Conservation (phyloP, 1,140 invertebrate species). For the Drosophila sulfurigaster region DNA sequence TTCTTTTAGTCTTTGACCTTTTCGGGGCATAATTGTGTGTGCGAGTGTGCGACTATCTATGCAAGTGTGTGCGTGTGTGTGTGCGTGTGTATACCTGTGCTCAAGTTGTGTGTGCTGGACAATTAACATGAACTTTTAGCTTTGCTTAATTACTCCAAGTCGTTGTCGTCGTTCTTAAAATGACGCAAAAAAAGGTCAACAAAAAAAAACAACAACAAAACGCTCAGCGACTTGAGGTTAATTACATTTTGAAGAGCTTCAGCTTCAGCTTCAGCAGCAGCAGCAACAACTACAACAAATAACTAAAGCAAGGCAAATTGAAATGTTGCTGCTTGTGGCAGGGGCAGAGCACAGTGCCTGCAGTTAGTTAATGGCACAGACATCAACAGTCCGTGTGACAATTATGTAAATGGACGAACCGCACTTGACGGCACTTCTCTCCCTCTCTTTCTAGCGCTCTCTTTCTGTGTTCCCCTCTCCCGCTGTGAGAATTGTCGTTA, state of each 20-base stretch:
- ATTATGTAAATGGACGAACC: conserved; percentile 76
- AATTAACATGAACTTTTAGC: conserved; percentile 83
- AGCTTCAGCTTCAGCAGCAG: conserved; percentile 30
- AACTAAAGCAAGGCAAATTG: conserved; percentile 65
- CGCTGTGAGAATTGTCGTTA: conserved; percentile 27
- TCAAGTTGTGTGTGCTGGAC: conserved; percentile 57
- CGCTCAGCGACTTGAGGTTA: conserved; percentile 58
- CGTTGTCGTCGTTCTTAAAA: conserved; percentile 74
- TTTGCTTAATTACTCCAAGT: conserved; percentile 80
- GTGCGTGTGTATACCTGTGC: conserved; percentile 35
- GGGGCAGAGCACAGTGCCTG: conserved; percentile 30
- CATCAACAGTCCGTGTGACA: conserved; percentile 75
- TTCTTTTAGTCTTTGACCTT: conserved; percentile 82
- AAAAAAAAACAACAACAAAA: conserved; percentile 27
- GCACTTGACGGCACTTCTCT: conserved; percentile 62
- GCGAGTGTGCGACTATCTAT: conserved; percentile 2
- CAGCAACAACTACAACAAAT: conserved; percentile 36
- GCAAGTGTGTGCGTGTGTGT: conserved; percentile 26
- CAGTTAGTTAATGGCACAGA: conserved; percentile 65
- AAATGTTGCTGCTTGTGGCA: conserved; percentile 53
- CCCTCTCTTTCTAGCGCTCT: not conserved
- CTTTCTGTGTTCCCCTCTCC: not conserved
- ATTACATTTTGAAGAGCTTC: conserved; percentile 77
- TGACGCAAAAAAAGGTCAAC: conserved; percentile 65
- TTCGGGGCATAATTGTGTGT: conserved; percentile 58